phyloP scores from a whole-genome alignment of 1,140 invertebrate species.

The Magallana ariakensis region DNA sequence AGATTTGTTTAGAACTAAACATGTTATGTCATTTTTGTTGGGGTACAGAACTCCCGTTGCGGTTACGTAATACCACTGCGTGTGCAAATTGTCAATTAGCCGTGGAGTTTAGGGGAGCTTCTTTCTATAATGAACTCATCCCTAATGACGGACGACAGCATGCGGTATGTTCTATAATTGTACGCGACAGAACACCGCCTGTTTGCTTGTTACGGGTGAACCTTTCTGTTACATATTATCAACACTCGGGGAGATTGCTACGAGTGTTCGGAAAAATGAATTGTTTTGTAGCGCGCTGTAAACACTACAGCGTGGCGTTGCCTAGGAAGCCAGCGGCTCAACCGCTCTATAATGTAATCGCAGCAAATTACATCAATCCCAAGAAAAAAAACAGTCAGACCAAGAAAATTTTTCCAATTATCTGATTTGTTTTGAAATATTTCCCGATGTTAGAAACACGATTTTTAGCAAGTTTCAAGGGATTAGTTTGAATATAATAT shows the following conservation, averaged over 20 bases:
- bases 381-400: constrained; percentile 8
- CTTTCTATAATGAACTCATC: neutral
- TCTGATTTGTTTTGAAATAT: constrained; percentile 14
- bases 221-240: constrained; percentile 19
- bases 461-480: neutral
- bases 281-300: constrained; percentile 23
- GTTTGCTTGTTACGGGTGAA: neutral
- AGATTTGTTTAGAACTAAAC: neutral
- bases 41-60: neutral
- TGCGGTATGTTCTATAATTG: constrained; percentile 2
- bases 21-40: neutral
- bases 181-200: constrained; percentile 13
- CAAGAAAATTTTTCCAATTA: neutral
- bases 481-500: neutral
- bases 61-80: constrained; percentile 19
- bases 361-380: neutral
- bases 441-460: neutral
- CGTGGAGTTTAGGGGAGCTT: neutral
- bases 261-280: neutral
- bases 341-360: constrained; percentile 3
- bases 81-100: constrained; percentile 12
- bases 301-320: neutral
- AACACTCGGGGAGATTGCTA: neutral
- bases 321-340: neutral
- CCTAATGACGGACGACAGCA: constrained; percentile 8